Base-by-base conservation (phyloP, 2,797 vertebrate genomes). In the Myotis findleyi region DNA sequence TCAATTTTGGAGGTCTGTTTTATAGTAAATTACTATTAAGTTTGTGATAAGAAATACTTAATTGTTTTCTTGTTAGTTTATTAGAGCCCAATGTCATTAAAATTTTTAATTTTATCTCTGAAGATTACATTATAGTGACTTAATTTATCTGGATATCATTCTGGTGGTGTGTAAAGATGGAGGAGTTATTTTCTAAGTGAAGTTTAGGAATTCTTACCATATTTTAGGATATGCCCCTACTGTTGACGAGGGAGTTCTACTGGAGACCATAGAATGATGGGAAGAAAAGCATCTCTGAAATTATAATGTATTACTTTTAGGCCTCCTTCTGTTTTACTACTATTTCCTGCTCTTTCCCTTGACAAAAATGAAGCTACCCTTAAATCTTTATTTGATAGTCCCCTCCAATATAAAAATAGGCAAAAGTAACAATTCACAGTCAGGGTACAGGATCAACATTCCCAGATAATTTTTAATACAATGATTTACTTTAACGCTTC, bases 401-500 rank as follows among this genome's bases (percentile, higher is more conserved):
- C 75, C 38, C 27, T 23, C 3, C n/a, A 76, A 76, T 44, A 91
- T 85, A 76, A n/a, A 86, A 80, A 68, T 68, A 69, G 53, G 59
- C 41, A 86, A 71, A 92, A 81, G 49, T 66, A 76, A 41, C 6
- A 51, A 79, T 69, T 86, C 49, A 89, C 36, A 89, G 20, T 51
- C 55, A 77, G 14, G 7, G 57, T 72, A 82, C 14, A 84, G 30
- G 21, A 47, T 18, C 92, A 49, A 71, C 33, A 87, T 87, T 62
- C 73, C 59, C 47, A 77, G 27, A 93, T 27, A 71, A 68, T 55
- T 71, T 14, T 89, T 73, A 76, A 86, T 62, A 20, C 49, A 89
- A 21, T 55, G 30, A 87, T 88, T 84, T 89, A 17, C 87, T 93
- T 64, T 82, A 91, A 88, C 91, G 17, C 33, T 17, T 95, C 25